Conservation (phyloP, 2,888 invertebrate genomes). For the Campoletis raptor region DNA sequence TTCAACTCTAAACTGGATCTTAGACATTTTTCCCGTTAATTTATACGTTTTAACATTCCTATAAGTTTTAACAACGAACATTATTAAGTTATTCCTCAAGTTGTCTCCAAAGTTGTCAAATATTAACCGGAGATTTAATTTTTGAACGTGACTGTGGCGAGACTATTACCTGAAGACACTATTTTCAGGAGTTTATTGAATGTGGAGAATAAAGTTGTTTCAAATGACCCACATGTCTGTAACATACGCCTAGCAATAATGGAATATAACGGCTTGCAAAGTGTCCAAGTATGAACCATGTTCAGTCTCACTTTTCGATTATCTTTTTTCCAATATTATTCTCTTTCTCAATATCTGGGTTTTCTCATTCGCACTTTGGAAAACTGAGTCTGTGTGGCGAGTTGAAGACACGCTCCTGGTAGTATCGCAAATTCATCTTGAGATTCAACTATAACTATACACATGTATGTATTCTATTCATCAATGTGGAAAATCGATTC, state of each 20-base stretch:
- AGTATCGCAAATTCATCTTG: constrained; percentile 47
- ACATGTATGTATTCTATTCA: constrained; percentile 30
- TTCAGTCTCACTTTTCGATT: constrained; percentile 37
- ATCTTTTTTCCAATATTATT: constrained; percentile 21
- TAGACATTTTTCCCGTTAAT: too few relatives aligned
- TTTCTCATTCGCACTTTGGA: constrained; percentile 51
- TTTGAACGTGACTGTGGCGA: not conserved
- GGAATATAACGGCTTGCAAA: constrained; percentile 63
- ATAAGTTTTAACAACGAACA: too few relatives aligned
- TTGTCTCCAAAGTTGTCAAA: too few relatives aligned
- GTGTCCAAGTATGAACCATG: constrained; percentile 41
- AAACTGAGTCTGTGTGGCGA: constrained; percentile 28
- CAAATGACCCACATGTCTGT: not conserved
- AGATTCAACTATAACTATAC: not conserved
- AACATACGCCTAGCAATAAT: constrained; percentile 63
- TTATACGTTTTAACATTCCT: too few relatives aligned
- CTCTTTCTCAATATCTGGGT: constrained; percentile 17
- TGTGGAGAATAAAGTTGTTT: not conserved
- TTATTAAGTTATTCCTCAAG: too few relatives aligned
- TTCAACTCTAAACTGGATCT: too few relatives aligned
- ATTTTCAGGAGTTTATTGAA: not conserved
- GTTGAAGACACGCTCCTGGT: constrained; percentile 21
- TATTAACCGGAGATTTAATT: too few relatives aligned
- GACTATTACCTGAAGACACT: not conserved
- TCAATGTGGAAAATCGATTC: constrained; percentile 60